A percentile compares a stretch with the other conserved stretches of the same genome.
Conservation (phyloP, 2,797 vertebrate genomes). For the Thripadectes ignobilis region DNA sequence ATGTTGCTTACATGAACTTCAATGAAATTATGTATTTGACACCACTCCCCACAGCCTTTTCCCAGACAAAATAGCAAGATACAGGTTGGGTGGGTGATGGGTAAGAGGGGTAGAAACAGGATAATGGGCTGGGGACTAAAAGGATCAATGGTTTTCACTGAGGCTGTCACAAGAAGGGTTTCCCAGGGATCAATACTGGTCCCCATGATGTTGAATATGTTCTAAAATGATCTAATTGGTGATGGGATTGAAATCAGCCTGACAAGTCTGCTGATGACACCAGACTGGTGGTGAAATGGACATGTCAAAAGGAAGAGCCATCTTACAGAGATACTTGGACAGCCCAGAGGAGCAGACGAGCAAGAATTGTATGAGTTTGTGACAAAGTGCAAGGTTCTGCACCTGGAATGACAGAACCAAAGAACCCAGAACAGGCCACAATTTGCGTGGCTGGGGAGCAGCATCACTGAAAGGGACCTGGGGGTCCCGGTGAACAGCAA, state of each 20-base stretch:
- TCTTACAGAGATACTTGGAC: not conserved
- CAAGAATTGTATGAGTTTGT: not conserved
- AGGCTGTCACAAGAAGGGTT: not conserved
- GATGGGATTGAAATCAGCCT: not conserved
- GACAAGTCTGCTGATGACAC: not conserved
- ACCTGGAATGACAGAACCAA: not conserved
- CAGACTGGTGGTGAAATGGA: not conserved
- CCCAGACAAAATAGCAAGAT: not conserved
- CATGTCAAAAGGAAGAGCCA: not conserved
- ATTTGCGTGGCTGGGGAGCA: not conserved
- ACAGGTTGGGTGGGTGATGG: not conserved
- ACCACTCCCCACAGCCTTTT: not conserved
- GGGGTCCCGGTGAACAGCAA: not conserved
- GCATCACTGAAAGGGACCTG: not conserved
- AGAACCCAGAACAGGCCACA: not conserved
- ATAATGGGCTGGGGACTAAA: not conserved
- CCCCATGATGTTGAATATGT: not conserved
- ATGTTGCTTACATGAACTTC: not conserved
- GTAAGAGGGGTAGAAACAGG: not conserved
- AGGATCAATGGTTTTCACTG: not conserved
- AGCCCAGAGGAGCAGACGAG: accelerated
- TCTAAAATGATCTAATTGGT: not conserved
- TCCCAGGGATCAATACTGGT: not conserved
- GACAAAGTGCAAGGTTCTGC: not conserved
- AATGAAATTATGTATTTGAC: not conserved